Base-by-base conservation (phyloP, 2,888 invertebrate species). In the Hirtodrosophila histrioides region DNA sequence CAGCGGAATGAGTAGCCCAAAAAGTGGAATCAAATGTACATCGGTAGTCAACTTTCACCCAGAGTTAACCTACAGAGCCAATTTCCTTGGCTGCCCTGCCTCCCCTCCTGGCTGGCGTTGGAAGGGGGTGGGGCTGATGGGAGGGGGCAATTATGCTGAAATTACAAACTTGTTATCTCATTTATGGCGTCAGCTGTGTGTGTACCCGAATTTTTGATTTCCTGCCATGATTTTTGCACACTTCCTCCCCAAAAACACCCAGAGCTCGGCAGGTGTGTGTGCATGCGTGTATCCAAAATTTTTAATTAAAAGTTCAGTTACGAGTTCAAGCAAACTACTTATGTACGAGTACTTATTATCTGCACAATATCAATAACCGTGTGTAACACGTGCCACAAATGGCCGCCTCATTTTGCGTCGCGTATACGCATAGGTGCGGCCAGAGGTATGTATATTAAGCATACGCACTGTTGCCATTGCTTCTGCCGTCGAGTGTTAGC, bases 141-240 rank as follows among this genome's bases (percentile, higher is more conserved):
- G 10, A 37, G 66, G 24, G 23, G 68, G 74, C 86, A 81, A 81
- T 81, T 83, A 86, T 83, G 80, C 65, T 60, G 27, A 86, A 83
- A 81, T 81, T 83, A 86, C 80, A 86, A 86, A 81, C 72, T 81
- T 81, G 80, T 86, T 83, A 81, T 86, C 80, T 83, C 86, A 83
- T 79, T 86, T 86, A 79, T 72, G 80, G 83, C 69, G 76, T 40
- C 80, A 81, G 86, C 84, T 80, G 84, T 64, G 58, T 41, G 48
- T 69, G 31, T 9, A 8, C 9, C 31, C 31, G 31, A 31, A 72
- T 83, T 83, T 86, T 81, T 86, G 83, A 86, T 86, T 86, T 81
- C 75, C 86, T 72, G 83, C 56, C 41, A 50, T 60, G 43, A 64
- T 64, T 73, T 63, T 44, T 31, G 37, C 33, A 54, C 31, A 44